Base-by-base conservation (phyloP, 2,888 invertebrate genomes). In the Leptura quadrifasciata region DNA sequence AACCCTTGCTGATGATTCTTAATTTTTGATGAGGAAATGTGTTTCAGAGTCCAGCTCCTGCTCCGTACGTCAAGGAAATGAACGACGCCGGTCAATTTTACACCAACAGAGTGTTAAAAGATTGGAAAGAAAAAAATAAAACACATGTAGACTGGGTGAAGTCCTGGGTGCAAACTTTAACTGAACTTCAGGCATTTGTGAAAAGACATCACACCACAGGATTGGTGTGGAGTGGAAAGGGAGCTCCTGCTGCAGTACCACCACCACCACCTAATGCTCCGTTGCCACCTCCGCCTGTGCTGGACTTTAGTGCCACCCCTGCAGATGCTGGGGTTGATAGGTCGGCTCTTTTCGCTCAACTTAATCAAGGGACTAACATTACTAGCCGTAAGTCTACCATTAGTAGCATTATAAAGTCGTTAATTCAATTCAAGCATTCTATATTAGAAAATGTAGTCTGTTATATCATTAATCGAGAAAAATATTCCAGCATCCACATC, bases 61-160 rank as follows among this genome's bases (percentile, higher is more conserved):
- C 95, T 1, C 98, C 98, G 0, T 97, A 96, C 88, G 94, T 99
- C 20, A 98, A 99, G 90, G 99, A 99, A 90, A 97, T 98, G 97
- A 95, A 95, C 84, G 98, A 99, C 88, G 97, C 98, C 10, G 97
- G 98, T 1, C 80, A 81, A 90, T 99, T 99, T 90, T 99, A 97
- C 90, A 95, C 97, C 75, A 99, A 99, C 91, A 93, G 98, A 80
- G 98, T 99, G 57, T 91, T 99, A 75, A 98, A 98, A 89, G 98
- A 99, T 81, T 98, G 95, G 95, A 98, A 98, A 89, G 98, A 97
- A 88, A 97, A 97, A 90, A 93, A 97, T 88, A 93, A 94, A 89
- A 94, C 90, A 76, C 98, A 99, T 87, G 96, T 95, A 20, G 97
- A 98, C 81, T 99, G 99, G 98, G 96, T 95, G 81, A 95, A 95